A percentile compares a stretch with the other conserved stretches of the same genome.
Evolutionary conservation across 2,113 vertebrate species (phyloP).

Genomic region (Tachysurus vachellii): DNA sequence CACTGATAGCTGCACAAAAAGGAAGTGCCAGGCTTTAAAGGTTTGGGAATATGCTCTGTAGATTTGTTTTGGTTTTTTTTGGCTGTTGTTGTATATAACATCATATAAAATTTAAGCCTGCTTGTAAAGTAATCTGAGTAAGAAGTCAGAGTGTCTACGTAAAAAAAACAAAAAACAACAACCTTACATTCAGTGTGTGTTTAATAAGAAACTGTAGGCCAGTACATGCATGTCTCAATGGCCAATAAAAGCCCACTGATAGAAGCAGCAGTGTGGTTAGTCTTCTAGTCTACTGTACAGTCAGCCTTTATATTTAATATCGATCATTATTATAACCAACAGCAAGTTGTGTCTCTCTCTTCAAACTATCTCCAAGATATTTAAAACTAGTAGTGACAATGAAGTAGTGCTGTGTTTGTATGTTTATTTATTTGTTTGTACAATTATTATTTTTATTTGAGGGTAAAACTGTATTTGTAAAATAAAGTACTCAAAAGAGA

Average conservation of each 20-base stretch:
- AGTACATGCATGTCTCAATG: conserved; percentile 48
- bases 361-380: neutral
- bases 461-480: neutral
- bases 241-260: conserved; percentile 49
- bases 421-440: neutral
- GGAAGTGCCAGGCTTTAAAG: conserved; percentile 17
- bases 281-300: neutral
- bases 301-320: neutral
- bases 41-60: conserved; percentile 48
- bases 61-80: conserved; percentile 45
- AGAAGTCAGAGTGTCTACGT: conserved; percentile 17
- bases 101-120: conserved; percentile 52
- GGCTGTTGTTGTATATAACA: conserved; percentile 48
- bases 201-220: conserved; percentile 41
- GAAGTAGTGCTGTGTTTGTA: neutral
- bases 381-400: neutral
- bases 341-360: neutral
- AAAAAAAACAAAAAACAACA: conserved; percentile 1
- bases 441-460: neutral
- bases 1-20: conserved; percentile 37
- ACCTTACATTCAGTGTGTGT: conserved; percentile 40
- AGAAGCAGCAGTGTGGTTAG: conserved; percentile 20
- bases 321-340: neutral
- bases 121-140: conserved; percentile 48
- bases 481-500: neutral